Conservation (phyloP, 2,888 invertebrate species). For the Apamea crenata region DNA sequence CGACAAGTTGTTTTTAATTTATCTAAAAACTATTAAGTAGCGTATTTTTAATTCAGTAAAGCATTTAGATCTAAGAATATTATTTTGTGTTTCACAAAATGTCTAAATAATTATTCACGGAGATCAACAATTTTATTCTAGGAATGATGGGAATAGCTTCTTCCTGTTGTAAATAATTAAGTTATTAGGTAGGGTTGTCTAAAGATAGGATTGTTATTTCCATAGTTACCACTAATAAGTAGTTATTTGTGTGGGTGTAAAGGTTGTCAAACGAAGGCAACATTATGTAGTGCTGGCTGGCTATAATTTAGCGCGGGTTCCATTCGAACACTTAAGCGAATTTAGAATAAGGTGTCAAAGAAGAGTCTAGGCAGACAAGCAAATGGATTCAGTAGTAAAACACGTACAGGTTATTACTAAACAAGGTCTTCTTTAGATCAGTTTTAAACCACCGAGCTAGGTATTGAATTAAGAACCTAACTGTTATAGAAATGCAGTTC, state of each 20-base stretch:
- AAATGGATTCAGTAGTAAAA: too few species aligned
- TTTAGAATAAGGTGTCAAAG: too few species aligned
- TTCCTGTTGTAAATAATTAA: constrained; percentile 1
- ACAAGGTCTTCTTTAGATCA: too few species aligned
- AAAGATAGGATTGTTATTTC: neutral
- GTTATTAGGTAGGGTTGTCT: neutral
- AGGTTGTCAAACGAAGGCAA: too few species aligned
- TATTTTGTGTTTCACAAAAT: constrained; percentile 9
- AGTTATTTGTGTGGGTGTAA: neutral
- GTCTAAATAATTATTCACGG: constrained; percentile 23
- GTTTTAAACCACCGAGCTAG: too few species aligned
- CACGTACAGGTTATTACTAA: too few species aligned
- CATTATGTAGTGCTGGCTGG: too few species aligned
- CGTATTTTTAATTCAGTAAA: neutral
- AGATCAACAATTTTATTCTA: constrained; percentile 18
- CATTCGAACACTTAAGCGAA: too few species aligned
- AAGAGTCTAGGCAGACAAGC: too few species aligned
- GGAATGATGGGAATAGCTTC: neutral
- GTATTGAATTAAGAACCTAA: too few species aligned
- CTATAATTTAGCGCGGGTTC: too few species aligned
- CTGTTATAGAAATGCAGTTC: too few species aligned
- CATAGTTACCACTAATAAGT: neutral
- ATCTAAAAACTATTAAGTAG: neutral
- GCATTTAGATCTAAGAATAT: neutral
- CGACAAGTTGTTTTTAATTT: constrained; percentile 1